phyloP scores from a whole-genome alignment of 2,797 vertebrate species.

The Chaunax sp. region DNA sequence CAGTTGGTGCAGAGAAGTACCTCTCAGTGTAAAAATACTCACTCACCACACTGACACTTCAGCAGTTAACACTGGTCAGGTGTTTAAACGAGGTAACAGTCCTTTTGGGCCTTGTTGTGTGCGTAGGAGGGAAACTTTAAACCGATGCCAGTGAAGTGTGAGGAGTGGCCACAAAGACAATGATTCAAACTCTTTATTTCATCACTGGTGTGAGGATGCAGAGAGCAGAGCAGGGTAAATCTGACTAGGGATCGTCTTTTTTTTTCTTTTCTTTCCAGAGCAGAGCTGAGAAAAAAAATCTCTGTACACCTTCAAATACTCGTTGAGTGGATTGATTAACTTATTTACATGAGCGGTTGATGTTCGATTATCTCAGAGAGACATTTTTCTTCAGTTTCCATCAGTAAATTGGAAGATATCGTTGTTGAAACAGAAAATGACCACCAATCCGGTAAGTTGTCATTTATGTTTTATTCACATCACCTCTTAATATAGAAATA shows the following conservation, averaged over 20 bases:
- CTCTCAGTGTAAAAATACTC: constrained; percentile 24
- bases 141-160: constrained; percentile 9
- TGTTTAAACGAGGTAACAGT: constrained; percentile 33
- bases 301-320: background rate
- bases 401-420: background rate
- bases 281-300: background rate
- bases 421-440: constrained; percentile 46
- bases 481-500: background rate
- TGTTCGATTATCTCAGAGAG: constrained; percentile 6
- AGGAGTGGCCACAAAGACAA: constrained; percentile 22
- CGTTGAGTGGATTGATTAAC: background rate
- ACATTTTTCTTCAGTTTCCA: background rate
- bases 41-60: constrained; percentile 11
- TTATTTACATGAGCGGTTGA: constrained; percentile 9
- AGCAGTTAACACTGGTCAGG: constrained; percentile 9
- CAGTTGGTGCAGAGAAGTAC: constrained; percentile 3
- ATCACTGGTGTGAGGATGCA: background rate
- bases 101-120: constrained; percentile 36
- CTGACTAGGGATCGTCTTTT: background rate
- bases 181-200: constrained; percentile 7
- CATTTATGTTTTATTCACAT: background rate
- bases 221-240: background rate
- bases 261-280: background rate
- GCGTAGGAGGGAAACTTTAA: constrained; percentile 38
- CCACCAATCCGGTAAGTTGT: constrained; percentile 54